Evolutionary conservation across 2,113 vertebrate species (phyloP), one percentile per base, ranked within the genome.

Genomic region (Perca fluviatilis): DNA sequence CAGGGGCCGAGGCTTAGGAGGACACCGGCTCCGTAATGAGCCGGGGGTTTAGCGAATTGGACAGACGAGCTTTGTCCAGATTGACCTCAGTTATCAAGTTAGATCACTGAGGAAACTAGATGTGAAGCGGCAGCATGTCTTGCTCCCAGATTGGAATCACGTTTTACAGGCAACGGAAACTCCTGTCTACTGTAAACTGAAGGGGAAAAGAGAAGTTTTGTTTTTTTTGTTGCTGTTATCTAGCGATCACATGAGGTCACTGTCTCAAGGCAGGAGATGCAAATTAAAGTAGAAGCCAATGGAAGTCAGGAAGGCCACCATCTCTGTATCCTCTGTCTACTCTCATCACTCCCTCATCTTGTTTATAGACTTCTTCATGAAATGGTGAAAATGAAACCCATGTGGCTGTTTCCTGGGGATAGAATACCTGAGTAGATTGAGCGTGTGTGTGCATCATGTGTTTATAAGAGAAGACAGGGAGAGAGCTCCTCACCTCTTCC

Each of bases 361-460:
- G 65, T 72, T 56, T 33, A 23, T 8, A 68, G 50, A 80, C 77
- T 18, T 58, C 57, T 67, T 40, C 18, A 30, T 84, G 83, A 85
- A 86, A 77, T 64, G 70, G 71, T 87, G 58, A 65, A 84, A 87
- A 94, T 92, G 58, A 86, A 70, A 76, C 80, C 53, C 89, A 89
- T 57, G 66, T 91, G 91, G 58, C 68, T 76, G 58, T 79, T 85
- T 85, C 67, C 56, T 83, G 64, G 33, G 43, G 57, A 50, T 85
- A 65, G 36, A 25, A 43, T 74, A 68, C 82, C 78, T 79, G 60
- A 58, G 67, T 75, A 66, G 71, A 82, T 60, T 78, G 56, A 40
- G n/a, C 21, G 23, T 58, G 21, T 62, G 47, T 27, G 47, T 23
- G 9, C 33, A 18, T 62, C 21, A 6, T 60, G 21, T 84, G 69